phyloP scores from a whole-genome alignment of 2,113 vertebrate genomes.

The Silurus asotus region DNA sequence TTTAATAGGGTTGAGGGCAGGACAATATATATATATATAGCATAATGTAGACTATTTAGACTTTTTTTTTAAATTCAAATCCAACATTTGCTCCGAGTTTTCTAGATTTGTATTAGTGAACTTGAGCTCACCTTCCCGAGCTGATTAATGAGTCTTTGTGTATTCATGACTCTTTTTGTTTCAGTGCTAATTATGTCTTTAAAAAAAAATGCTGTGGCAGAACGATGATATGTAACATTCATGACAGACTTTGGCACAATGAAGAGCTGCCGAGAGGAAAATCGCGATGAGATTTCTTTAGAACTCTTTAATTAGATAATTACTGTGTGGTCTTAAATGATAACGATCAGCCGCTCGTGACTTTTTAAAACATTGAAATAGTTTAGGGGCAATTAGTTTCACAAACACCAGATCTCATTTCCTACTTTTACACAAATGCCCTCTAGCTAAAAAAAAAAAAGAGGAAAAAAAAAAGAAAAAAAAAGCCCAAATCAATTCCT shows the following conservation, averaged over 20 bases:
- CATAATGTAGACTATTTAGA: not conserved
- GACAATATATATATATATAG: too few relatives aligned
- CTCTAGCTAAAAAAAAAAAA: not conserved
- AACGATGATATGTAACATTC: not conserved
- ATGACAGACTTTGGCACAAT: not conserved
- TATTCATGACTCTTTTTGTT: not conserved
- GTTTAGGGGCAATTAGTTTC: constrained; percentile 12
- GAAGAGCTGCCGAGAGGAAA: not conserved
- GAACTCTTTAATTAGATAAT: constrained; percentile 25
- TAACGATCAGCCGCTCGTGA: constrained; percentile 12
- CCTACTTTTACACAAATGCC: not conserved
- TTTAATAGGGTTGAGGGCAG: too few relatives aligned
- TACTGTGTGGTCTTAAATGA: not conserved
- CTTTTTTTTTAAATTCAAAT: not conserved
- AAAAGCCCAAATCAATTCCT: constrained; percentile 6
- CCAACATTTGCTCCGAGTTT: not conserved
- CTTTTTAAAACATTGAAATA: constrained; percentile 9
- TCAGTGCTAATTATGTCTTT: not conserved
- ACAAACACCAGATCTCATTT: not conserved
- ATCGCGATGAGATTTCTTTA: not conserved
- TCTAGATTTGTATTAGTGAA: not conserved
- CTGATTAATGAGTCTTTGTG: not conserved
- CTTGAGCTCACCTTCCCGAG: not conserved
- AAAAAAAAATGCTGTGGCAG: not conserved
- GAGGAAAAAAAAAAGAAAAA: too few relatives aligned